phyloP scores from a whole-genome alignment of 53 echinoderm and acorn worm species.

The Mesocentrotus franciscanus region DNA sequence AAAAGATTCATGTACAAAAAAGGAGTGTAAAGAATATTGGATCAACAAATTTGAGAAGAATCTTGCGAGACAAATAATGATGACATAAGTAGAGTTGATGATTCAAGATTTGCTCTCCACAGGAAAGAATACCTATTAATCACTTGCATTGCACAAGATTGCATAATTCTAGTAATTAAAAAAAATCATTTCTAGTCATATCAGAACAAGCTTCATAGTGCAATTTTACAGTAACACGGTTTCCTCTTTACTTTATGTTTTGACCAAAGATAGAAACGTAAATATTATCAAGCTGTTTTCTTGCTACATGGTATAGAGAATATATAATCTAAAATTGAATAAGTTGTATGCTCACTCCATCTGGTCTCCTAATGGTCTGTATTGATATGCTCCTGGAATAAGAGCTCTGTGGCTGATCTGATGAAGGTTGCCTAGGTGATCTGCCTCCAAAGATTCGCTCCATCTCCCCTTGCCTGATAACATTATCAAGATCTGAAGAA shows the following conservation, averaged over 20 bases:
- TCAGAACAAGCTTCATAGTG: too few relatives aligned
- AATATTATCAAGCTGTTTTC: neutral
- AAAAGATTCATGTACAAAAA: neutral
- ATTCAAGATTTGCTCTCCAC: too few relatives aligned
- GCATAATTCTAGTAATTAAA: neutral
- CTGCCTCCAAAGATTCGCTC: slow-evolving; percentile 63
- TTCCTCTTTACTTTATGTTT: too few relatives aligned
- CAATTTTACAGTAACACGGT: too few relatives aligned
- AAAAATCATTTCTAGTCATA: neutral
- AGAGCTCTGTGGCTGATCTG: slow-evolving; percentile 61
- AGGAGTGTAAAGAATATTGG: too few relatives aligned
- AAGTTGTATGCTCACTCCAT: slow-evolving; percentile 77
- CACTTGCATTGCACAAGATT: too few relatives aligned
- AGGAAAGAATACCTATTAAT: too few relatives aligned
- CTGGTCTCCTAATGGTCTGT: slow-evolving; percentile 77
- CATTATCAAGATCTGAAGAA: slow-evolving; percentile 75
- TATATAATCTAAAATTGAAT: neutral
- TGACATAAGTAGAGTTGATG: too few relatives aligned
- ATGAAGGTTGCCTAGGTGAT: neutral
- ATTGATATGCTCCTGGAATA: slow-evolving; percentile 80
- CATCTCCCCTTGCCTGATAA: slow-evolving; percentile 68
- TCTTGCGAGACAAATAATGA: too few relatives aligned
- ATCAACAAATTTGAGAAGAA: neutral
- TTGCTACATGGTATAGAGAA: neutral
- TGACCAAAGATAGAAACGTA: too few relatives aligned